Percentiles rank a stretch among this genome's conserved stretches.
Evolutionary conservation across 2,888 invertebrate species (phyloP).

Genomic region (Chouioia cunea): DNA sequence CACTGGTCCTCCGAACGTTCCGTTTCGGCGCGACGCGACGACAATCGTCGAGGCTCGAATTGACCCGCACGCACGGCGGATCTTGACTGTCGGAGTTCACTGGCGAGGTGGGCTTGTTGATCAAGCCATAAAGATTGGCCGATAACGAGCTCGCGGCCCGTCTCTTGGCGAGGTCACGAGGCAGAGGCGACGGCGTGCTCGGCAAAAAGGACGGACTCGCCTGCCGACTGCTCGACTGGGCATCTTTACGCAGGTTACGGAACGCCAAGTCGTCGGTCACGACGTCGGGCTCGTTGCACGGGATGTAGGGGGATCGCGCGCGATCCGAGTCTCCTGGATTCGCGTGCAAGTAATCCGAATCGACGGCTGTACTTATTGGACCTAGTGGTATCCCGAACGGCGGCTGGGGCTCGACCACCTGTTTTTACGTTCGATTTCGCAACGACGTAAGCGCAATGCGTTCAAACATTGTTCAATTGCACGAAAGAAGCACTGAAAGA

Average conservation of each 20-base stretch:
- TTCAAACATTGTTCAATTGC: too few species aligned
- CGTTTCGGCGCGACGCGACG: slow-evolving; percentile 33
- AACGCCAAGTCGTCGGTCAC: slow-evolving; percentile 91
- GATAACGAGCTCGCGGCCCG: slow-evolving; percentile 86
- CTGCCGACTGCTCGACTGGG: slow-evolving; percentile 51
- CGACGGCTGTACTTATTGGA: slow-evolving; percentile 83
- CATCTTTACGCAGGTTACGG: slow-evolving; percentile 86
- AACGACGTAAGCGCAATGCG: too few species aligned
- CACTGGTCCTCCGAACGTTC: slow-evolving; percentile 34
- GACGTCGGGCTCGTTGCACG: slow-evolving; percentile 82
- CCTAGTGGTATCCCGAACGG: slow-evolving; percentile 92
- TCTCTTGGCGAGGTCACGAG: slow-evolving; percentile 71
- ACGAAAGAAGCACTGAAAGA: too few species aligned
- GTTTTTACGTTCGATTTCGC: slow-evolving; percentile 56
- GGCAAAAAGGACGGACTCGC: slow-evolving; percentile 16
- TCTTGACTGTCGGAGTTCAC: slow-evolving; percentile 22
- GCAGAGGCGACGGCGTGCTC: slow-evolving; percentile 3
- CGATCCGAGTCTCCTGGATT: slow-evolving; percentile 61
- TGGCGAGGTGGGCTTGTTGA: slow-evolving; percentile 68
- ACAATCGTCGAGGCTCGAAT: slow-evolving; percentile 20
- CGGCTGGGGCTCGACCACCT: slow-evolving; percentile 84
- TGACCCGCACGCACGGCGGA: slow-evolving; percentile 7
- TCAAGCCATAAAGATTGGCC: slow-evolving; percentile 85
- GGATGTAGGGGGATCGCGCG: slow-evolving; percentile 74
- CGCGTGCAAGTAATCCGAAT: slow-evolving; percentile 85